These are phyloP conservation scores for Pluvialis apricaria DNA, from an alignment of 2,113 vertebrate genomes.

Conservation along the genomic window DNA sequence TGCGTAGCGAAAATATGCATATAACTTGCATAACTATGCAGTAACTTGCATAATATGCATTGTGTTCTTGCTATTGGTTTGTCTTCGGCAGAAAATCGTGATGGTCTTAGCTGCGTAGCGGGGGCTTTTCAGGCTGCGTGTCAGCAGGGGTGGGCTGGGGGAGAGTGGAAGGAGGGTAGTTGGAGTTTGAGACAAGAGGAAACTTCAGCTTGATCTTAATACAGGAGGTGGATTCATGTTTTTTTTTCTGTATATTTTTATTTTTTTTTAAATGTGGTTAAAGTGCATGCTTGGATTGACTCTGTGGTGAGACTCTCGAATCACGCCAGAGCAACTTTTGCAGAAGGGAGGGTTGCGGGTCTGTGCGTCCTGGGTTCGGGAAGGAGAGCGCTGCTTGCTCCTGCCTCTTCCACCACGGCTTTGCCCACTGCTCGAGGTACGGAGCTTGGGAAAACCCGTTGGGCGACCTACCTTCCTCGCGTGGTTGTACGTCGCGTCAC, in stretches of 20 bases:
- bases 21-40: conserved; percentile 67
- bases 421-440: not conserved
- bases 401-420: not conserved
- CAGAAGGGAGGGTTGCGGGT: not conserved
- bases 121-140: not conserved
- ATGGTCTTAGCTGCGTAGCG: not conserved
- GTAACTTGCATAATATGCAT: conserved; percentile 62
- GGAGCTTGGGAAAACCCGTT: not conserved
- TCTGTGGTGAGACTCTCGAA: not conserved
- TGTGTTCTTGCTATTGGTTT: conserved; percentile 39
- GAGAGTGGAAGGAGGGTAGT: not conserved
- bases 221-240: not conserved
- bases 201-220: not conserved
- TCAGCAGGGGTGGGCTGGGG: not conserved
- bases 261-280: not conserved
- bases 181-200: not conserved
- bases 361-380: not conserved
- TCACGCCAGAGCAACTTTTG: not conserved
- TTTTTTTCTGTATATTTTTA: not conserved
- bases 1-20: conserved; percentile 17
- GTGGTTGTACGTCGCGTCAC: accelerated
- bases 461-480: not conserved
- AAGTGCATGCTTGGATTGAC: not conserved
- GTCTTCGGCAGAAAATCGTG: not conserved
- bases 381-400: not conserved